phyloP scores from a whole-genome alignment of 2,888 invertebrate genomes.

The Clostera curtula region DNA sequence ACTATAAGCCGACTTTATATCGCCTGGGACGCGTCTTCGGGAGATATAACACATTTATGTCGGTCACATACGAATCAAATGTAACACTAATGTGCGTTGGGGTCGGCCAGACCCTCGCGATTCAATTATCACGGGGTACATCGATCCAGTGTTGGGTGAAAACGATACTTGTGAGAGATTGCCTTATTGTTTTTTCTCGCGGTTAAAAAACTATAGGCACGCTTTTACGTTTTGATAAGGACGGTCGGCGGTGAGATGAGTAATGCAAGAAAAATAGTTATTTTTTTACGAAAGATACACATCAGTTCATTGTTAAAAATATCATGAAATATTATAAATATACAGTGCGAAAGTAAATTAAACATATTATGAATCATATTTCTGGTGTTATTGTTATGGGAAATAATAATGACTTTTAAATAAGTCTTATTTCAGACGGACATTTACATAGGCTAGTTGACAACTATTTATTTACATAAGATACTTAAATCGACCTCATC shows the following conservation, averaged over 20 bases:
- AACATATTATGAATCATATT: too few species aligned
- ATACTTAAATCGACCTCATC: too few species aligned
- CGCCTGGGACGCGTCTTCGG: constrained; percentile 1
- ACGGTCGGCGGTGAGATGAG: constrained; percentile 12
- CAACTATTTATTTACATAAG: too few species aligned
- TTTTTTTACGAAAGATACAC: too few species aligned
- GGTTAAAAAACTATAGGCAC: constrained; percentile 60
- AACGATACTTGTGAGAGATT: constrained; percentile 75
- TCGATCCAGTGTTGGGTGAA: constrained; percentile 64
- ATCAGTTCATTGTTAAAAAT: too few species aligned
- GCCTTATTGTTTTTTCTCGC: constrained; percentile 75
- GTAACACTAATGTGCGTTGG: constrained; percentile 54
- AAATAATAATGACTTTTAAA: too few species aligned
- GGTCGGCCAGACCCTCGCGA: constrained; percentile 53
- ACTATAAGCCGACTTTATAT: not conserved
- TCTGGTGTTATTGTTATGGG: too few species aligned
- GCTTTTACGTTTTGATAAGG: constrained; percentile 43
- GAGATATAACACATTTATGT: constrained; percentile 33
- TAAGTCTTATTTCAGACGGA: too few species aligned
- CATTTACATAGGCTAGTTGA: too few species aligned
- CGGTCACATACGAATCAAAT: constrained; percentile 61
- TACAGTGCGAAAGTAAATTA: too few species aligned
- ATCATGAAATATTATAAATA: too few species aligned
- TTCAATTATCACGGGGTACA: constrained; percentile 68
- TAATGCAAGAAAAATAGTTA: too few species aligned